Evolutionary conservation across 2,797 vertebrate species (phyloP).

Genomic region (Acrossocheilus fasciatus): DNA sequence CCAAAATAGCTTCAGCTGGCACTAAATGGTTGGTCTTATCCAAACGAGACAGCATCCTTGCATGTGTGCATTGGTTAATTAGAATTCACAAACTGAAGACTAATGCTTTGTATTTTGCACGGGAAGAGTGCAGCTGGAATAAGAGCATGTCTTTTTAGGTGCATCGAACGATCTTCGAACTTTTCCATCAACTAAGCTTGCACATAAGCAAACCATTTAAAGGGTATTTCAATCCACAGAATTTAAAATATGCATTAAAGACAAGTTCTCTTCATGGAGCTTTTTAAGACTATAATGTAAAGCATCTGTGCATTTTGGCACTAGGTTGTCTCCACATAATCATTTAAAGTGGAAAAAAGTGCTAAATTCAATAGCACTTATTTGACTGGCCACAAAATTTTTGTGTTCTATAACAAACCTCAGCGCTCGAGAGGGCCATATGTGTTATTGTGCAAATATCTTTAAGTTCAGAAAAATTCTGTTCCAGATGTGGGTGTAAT

Average conservation of each 20-base stretch:
- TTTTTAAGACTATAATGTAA: constrained; percentile 21
- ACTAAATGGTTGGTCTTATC: background rate
- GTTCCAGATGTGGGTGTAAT: background rate
- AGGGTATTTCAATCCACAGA: background rate
- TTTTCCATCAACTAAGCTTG: constrained; percentile 1
- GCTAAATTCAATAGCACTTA: background rate
- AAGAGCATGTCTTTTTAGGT: background rate
- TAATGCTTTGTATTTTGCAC: background rate
- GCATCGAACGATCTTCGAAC: background rate
- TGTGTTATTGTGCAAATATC: constrained; percentile 4
- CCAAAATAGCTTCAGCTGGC: constrained; percentile 1
- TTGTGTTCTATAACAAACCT: background rate
- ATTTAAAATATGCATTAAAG: constrained; percentile 22
- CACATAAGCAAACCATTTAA: constrained; percentile 22
- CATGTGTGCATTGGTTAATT: background rate
- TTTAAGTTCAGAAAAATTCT: background rate
- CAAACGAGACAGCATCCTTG: background rate
- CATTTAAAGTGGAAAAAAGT: background rate
- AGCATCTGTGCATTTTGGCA: constrained; percentile 35
- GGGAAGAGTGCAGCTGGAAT: background rate
- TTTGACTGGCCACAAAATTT: background rate
- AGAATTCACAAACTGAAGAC: background rate
- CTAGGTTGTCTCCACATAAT: constrained; percentile 8
- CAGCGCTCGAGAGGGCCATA: background rate
- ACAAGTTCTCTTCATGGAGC: background rate